Conservation (phyloP, 2,888 invertebrate species). For the Belgica antarctica region DNA sequence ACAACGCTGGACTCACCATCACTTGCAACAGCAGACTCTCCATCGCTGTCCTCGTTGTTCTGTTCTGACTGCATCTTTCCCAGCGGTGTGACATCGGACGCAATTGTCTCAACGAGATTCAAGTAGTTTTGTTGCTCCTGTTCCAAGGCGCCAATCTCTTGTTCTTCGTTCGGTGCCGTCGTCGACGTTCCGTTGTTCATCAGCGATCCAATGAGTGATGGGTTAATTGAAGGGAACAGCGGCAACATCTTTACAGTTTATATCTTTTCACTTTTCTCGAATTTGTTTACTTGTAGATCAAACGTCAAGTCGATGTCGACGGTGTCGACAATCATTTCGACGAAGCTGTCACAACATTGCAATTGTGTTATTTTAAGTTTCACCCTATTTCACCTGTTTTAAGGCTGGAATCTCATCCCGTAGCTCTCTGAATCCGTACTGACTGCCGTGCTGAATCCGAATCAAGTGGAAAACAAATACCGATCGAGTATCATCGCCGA, state of each 20-base stretch:
- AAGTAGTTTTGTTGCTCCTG: constrained; percentile 35
- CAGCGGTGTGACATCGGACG: constrained; percentile 9
- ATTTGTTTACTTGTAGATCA: too few species aligned
- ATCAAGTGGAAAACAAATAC: too few species aligned
- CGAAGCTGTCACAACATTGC: too few species aligned
- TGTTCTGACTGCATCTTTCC: constrained; percentile 30
- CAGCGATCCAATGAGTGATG: constrained; percentile 34
- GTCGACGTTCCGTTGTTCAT: neutral
- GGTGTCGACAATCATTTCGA: too few species aligned
- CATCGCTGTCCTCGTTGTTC: constrained; percentile 10
- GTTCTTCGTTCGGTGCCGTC: constrained; percentile 12
- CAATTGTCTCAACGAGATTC: constrained; percentile 14
- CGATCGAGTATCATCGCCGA: too few species aligned
- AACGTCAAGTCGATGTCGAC: too few species aligned
- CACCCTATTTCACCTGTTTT: too few species aligned
- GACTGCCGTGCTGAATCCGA: too few species aligned
- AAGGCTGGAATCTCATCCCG: too few species aligned
- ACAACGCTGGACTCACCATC: neutral
- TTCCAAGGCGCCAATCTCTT: constrained; percentile 28
- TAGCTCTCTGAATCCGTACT: too few species aligned
- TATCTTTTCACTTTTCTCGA: too few species aligned
- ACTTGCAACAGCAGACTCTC: neutral
- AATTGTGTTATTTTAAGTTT: too few species aligned
- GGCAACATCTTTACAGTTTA: constrained; percentile 35
- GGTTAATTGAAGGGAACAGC: constrained; percentile 32